Evolutionary conservation across 2,113 vertebrate genomes (phyloP).

Genomic region (Petaurus breviceps): DNA sequence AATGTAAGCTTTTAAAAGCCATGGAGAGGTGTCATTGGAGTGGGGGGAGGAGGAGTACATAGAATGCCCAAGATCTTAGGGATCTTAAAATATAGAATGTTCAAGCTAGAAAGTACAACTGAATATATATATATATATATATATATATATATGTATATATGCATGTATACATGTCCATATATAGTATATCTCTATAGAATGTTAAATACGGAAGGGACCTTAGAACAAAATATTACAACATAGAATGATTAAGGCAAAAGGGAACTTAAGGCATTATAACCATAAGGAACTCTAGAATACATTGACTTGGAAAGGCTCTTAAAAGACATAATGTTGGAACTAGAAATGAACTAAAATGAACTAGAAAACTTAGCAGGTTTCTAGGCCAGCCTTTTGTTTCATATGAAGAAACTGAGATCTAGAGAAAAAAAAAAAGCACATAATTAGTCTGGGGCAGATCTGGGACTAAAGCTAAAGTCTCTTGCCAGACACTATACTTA

Average conservation of each 20-base stretch:
- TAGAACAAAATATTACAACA: not conserved
- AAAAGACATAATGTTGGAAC: not conserved
- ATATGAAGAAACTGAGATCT: not conserved
- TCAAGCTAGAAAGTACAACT: not conserved
- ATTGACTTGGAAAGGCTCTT: not conserved
- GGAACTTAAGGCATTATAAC: not conserved
- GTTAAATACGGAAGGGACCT: not conserved
- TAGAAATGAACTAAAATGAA: not conserved
- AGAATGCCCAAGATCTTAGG: not conserved
- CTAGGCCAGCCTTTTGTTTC: not conserved
- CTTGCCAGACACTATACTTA: not conserved
- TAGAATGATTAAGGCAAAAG: not conserved
- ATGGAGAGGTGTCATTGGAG: not conserved
- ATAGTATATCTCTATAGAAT: not conserved
- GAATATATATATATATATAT: too few species aligned
- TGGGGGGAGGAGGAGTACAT: not conserved
- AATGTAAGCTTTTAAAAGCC: not conserved
- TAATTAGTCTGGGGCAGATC: not conserved
- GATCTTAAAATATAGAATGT: not conserved
- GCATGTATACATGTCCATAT: not conserved
- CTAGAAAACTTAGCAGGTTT: not conserved
- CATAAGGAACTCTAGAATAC: not conserved
- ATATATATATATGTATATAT: not conserved
- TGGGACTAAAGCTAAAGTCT: not conserved
- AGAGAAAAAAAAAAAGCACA: not conserved